Percentiles rank a stretch among this genome's conserved stretches.
These are phyloP conservation scores for Campopleginae sp. DNA, from an alignment of 2,888 invertebrate genomes.

Conservation along the genomic window DNA sequence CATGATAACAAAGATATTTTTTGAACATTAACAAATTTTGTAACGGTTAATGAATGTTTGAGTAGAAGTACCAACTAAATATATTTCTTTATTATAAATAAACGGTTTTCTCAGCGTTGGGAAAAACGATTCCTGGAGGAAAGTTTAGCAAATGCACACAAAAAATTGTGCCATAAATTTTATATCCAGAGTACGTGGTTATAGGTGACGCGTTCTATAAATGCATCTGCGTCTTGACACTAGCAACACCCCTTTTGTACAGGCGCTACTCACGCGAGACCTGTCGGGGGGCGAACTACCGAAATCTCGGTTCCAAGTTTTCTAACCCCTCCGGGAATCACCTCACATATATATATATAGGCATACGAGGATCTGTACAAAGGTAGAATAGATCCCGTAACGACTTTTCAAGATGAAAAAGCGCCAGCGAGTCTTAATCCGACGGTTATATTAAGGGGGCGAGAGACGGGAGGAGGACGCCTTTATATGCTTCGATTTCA, in stretches of 20 bases:
- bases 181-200: constrained; percentile 4
- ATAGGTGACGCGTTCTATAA: constrained; percentile 7
- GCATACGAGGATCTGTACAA: background rate
- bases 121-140: background rate
- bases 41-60: too few species aligned
- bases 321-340: constrained; percentile 27
- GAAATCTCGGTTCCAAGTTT: constrained; percentile 42
- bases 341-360: background rate
- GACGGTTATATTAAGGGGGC: constrained; percentile 68
- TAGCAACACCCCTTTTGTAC: constrained; percentile 45
- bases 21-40: too few species aligned
- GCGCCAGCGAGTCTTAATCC: constrained; percentile 72
- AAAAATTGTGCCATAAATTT: background rate
- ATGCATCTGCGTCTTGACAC: constrained; percentile 43
- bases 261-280: constrained; percentile 25
- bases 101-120: too few species aligned
- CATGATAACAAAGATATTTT: too few species aligned
- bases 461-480: constrained; percentile 63
- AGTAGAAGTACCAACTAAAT: too few species aligned
- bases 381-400: constrained; percentile 69
- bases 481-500: constrained; percentile 73
- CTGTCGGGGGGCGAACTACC: constrained; percentile 50
- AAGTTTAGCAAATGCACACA: constrained; percentile 3
- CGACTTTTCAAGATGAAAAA: constrained; percentile 71
- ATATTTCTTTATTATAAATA: too few species aligned